Evolutionary conservation across 2,888 invertebrate species (phyloP).

Genomic region (Phalangium opilio): DNA sequence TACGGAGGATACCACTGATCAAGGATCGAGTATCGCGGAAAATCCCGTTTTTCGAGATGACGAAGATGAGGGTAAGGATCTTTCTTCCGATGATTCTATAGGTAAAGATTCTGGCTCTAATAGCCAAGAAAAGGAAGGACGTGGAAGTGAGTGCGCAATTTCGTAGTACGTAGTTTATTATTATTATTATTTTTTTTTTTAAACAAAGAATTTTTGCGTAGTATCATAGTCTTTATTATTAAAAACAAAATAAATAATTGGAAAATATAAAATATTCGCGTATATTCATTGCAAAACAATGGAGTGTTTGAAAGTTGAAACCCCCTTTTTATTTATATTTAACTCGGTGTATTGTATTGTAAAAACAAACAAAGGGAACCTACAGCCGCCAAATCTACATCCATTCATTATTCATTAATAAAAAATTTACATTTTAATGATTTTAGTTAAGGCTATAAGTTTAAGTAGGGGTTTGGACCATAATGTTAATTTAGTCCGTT

Average conservation of each 20-base stretch:
- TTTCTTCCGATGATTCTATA: background rate
- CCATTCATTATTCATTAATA: background rate
- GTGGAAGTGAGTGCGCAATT: background rate
- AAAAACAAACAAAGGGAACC: too few relatives aligned
- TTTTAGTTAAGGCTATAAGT: too few relatives aligned
- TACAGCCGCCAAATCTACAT: background rate
- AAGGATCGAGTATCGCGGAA: background rate
- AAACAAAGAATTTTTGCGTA: background rate
- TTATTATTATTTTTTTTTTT: background rate
- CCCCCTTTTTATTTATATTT: too few relatives aligned
- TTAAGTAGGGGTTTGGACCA: too few relatives aligned
- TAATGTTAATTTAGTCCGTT: too few relatives aligned
- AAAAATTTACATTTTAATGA: too few relatives aligned
- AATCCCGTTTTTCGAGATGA: background rate
- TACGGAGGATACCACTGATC: background rate
- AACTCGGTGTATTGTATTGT: too few relatives aligned
- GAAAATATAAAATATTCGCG: too few relatives aligned
- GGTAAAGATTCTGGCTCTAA: background rate
- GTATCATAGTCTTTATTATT: too few relatives aligned
- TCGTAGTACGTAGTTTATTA: background rate
- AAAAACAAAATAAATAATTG: too few relatives aligned
- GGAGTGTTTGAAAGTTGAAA: too few relatives aligned
- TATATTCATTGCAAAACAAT: too few relatives aligned
- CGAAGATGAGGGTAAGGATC: background rate
- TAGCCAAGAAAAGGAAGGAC: background rate